phyloP scores from a whole-genome alignment of 2,797 vertebrate genomes.

The Botia kubotai region DNA sequence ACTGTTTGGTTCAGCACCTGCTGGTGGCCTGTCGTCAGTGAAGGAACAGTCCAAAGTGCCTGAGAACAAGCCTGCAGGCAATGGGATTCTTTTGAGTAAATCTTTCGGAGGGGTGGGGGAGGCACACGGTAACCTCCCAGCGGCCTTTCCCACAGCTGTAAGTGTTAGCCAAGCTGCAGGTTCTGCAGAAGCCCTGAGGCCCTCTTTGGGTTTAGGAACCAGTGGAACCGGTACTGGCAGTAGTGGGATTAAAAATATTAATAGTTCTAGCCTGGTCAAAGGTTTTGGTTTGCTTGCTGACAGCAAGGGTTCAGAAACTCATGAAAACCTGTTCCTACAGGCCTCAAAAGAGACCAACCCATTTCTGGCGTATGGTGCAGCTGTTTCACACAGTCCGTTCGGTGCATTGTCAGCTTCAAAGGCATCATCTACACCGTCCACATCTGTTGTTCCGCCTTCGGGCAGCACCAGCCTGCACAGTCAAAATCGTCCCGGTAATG shows the following conservation, averaged over 20 bases:
- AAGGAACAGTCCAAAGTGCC: constrained; percentile 79
- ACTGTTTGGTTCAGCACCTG: constrained; percentile 61
- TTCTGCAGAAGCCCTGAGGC: constrained; percentile 67
- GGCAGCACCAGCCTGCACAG: constrained; percentile 12
- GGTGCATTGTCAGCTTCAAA: constrained; percentile 76
- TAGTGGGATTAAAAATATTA: constrained; percentile 66
- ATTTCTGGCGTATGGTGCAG: constrained; percentile 91
- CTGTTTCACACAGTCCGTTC: constrained; percentile 86
- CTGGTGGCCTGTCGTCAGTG: constrained; percentile 36
- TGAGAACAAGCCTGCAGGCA: constrained; percentile 85
- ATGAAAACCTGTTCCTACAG: constrained; percentile 96
- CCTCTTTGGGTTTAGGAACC: constrained; percentile 59
- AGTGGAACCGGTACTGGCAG: constrained; percentile 64
- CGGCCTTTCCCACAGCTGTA: constrained; percentile 83
- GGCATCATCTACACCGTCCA: constrained; percentile 22
- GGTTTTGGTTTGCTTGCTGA: constrained; percentile 76
- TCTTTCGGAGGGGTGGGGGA: constrained; percentile 72
- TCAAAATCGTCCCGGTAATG: constrained; percentile 62
- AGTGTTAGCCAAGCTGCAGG: constrained; percentile 46
- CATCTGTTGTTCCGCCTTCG: constrained; percentile 56
- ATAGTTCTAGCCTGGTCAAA: constrained; percentile 62
- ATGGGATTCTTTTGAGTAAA: constrained; percentile 84
- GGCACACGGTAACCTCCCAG: constrained; percentile 84
- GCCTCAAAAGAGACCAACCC: constrained; percentile 94
- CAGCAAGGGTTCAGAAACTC: constrained; percentile 83